phyloP scores from a whole-genome alignment of 1,140 invertebrate species.

The Harpegnathos saltator region DNA sequence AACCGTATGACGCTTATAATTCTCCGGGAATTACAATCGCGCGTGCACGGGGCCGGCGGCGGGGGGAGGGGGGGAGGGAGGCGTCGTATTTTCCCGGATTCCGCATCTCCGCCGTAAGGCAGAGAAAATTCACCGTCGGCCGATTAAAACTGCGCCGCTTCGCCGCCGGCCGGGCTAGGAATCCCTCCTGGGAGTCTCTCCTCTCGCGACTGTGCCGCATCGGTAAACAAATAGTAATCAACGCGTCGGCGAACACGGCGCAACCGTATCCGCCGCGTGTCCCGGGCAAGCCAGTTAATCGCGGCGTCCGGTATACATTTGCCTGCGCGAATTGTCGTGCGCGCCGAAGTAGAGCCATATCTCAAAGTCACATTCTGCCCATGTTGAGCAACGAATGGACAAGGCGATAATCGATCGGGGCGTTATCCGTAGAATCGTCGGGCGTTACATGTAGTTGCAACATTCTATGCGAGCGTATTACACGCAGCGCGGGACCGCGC shows the following conservation, averaged over 20 bases:
- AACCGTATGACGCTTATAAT: background rate
- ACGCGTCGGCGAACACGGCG: background rate
- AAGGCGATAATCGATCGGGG: slow-evolving; percentile 58
- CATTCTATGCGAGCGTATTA: slow-evolving; percentile 57
- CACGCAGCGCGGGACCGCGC: slow-evolving; percentile 44
- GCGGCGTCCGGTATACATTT: slow-evolving; percentile 46
- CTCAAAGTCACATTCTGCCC: slow-evolving; percentile 59
- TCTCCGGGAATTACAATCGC: background rate
- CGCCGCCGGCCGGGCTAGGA: background rate
- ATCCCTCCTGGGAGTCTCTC: background rate
- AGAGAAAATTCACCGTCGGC: background rate
- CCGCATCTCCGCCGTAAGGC: too few species aligned
- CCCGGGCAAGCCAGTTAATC: slow-evolving; percentile 18
- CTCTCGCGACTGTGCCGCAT: too few species aligned
- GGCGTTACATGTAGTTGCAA: slow-evolving; percentile 2
- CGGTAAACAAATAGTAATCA: slow-evolving; percentile 16
- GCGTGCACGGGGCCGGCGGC: too few species aligned
- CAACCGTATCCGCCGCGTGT: background rate
- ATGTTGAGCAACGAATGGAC: slow-evolving; percentile 25
- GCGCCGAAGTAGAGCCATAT: slow-evolving; percentile 44
- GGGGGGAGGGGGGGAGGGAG: background rate
- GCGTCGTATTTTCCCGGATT: background rate
- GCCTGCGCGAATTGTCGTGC: slow-evolving; percentile 34
- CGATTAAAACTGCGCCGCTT: background rate
- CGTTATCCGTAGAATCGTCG: slow-evolving; percentile 25